Percentiles rank a stretch among this genome's conserved stretches.
phyloP scores from a whole-genome alignment of 2,888 invertebrate genomes.

The Allophyes oxyacanthae region DNA sequence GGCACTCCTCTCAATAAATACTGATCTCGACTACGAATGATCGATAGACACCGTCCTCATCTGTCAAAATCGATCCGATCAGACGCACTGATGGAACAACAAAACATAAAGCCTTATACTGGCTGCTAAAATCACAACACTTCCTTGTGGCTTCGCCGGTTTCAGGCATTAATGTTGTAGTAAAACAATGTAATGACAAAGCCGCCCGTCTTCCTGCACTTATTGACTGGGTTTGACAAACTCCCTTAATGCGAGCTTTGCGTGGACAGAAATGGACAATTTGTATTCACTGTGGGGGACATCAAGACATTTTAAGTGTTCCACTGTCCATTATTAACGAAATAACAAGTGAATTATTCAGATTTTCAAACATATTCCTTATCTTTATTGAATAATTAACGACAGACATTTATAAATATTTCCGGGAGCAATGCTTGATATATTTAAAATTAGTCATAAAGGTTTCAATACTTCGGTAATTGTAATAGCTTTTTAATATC shows the following conservation, averaged over 20 bases:
- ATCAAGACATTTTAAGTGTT: slow-evolving; percentile 80
- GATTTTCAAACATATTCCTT: slow-evolving; percentile 66
- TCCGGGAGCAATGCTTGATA: background rate
- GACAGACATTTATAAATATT: slow-evolving; percentile 23
- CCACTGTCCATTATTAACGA: slow-evolving; percentile 76
- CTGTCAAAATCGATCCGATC: background rate
- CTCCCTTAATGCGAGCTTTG: slow-evolving; percentile 83
- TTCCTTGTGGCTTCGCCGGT: slow-evolving; percentile 3
- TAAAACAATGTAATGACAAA: slow-evolving; percentile 42
- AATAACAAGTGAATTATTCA: slow-evolving; percentile 78
- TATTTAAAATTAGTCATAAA: slow-evolving; percentile 8
- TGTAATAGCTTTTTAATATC: slow-evolving; percentile 34
- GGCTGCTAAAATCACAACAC: slow-evolving; percentile 21
- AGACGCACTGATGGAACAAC: background rate
- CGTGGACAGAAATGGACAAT: slow-evolving; percentile 86
- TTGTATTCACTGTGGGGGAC: slow-evolving; percentile 80
- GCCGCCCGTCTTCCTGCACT: slow-evolving; percentile 53
- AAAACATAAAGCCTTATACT: background rate
- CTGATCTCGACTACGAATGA: background rate
- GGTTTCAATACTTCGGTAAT: slow-evolving; percentile 7
- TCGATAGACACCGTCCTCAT: background rate
- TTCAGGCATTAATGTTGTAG: slow-evolving; percentile 4
- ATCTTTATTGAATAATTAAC: slow-evolving; percentile 66
- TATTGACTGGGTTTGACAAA: slow-evolving; percentile 77
- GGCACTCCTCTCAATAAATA: too few relatives aligned